These are phyloP conservation scores for Drosophila phalerata DNA, from an alignment of 2,888 invertebrate genomes.

Conservation along the genomic window DNA sequence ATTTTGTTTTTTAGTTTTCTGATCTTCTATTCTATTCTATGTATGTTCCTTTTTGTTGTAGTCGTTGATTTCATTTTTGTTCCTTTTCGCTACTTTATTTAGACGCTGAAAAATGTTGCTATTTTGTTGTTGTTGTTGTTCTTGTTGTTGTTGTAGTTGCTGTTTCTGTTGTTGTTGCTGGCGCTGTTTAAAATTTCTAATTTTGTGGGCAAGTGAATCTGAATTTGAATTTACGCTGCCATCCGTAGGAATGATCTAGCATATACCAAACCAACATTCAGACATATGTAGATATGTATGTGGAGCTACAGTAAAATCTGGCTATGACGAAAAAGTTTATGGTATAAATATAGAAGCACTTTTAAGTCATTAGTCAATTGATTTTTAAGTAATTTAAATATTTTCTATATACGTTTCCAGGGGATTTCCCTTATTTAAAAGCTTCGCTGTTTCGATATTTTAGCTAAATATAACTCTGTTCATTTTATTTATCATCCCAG, in stretches of 20 bases:
- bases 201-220: slow-evolving; percentile 81
- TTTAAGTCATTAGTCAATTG: no score
- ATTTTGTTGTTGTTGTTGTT: slow-evolving; percentile 47
- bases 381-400: no score
- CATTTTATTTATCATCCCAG: no score
- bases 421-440: background rate
- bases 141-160: slow-evolving; percentile 31
- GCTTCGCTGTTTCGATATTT: no score
- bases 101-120: slow-evolving; percentile 71
- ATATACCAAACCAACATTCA: slow-evolving; percentile 24
- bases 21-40: slow-evolving; percentile 36
- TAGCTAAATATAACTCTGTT: no score
- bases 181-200: slow-evolving; percentile 76
- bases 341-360: background rate
- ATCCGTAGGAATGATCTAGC: slow-evolving; percentile 67
- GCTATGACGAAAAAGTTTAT: slow-evolving; percentile 5
- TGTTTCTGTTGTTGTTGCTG: slow-evolving; percentile 31
- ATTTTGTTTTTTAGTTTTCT: slow-evolving; percentile 20
- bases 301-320: slow-evolving; percentile 27
- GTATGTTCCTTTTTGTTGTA: slow-evolving; percentile 24
- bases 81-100: slow-evolving; percentile 70
- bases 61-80: slow-evolving; percentile 15
- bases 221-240: slow-evolving; percentile 73
- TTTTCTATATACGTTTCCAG: background rate
- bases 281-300: slow-evolving; percentile 24